Base-by-base conservation (phyloP, 2,888 invertebrate genomes). In the Pandemis heparana region DNA sequence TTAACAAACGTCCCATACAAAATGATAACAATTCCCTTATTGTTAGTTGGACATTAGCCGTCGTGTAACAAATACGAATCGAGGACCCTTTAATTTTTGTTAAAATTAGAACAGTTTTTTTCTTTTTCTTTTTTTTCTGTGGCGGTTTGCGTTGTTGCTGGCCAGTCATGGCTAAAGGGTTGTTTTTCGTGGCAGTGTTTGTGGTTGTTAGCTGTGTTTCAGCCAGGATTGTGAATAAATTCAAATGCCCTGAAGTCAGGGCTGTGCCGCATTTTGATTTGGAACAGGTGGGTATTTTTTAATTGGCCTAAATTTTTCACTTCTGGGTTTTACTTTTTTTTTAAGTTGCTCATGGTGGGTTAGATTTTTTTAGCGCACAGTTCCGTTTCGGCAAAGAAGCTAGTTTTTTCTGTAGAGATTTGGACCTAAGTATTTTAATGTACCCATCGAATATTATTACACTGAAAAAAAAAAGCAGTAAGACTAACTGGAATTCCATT, bases 241-340 rank as follows among this genome's bases (percentile, higher is more conserved):
- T 96, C 82, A 96, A 96, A 86, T 97, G 97, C 82, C 97, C 97
- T 0, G 95, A 95, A 95, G 98, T 98, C 76, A 96, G 96, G 87
- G 97, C 97, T 16, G 96, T 96, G 67, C 95, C 96, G 59, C 97
- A 97, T 92, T 97, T 98, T 84, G 96, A 97, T 92, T 92, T 98
- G 80, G 95, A 96, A 78, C 95, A 96, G 92, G 97, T 97, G 75
- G 77, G 87, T 84, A 63, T 39, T 46, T 63, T 62, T 62, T 1
- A 32, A 32, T 32, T 32, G 23, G 23, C 23, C 23, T 32, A 32
- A 2, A 32, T 32, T 32, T 32, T 32, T 32, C n/a, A 32, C 23
- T 32, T 4, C 3, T 32, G 23, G 23, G 23, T 32, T 32, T n/a
- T n/a, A n/a, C n/a, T n/a, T n/a, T 32, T 32, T 32, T 32, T 32